These are phyloP conservation scores for Volucella inanis DNA, from an alignment of 2,888 invertebrate species.

Conservation along the genomic window DNA sequence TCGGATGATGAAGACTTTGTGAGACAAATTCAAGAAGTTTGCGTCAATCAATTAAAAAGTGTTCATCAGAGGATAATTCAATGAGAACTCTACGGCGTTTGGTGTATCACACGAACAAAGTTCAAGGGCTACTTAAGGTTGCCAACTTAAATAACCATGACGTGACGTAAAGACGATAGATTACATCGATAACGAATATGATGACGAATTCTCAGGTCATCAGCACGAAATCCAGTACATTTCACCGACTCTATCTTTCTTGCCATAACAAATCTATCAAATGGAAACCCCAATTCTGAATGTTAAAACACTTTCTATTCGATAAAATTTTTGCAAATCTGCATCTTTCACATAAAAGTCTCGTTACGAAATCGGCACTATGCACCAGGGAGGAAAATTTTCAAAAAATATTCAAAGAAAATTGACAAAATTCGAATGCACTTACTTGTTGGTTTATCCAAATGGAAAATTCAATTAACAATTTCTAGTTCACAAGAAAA, in stretches of 20 bases:
- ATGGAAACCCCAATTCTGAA: not conserved
- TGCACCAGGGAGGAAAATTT: slow-evolving; percentile 15
- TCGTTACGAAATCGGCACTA: slow-evolving; percentile 58
- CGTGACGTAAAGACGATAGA: not conserved
- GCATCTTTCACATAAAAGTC: slow-evolving; percentile 44
- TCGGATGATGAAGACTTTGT: not conserved
- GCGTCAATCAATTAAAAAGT: not conserved
- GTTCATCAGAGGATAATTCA: not conserved
- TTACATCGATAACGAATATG: not conserved
- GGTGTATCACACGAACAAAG: slow-evolving; percentile 17
- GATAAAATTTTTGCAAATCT: not conserved
- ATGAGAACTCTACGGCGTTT: not conserved
- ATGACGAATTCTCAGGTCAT: slow-evolving; percentile 13
- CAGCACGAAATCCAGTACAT: not conserved
- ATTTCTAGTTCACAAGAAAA: slow-evolving; percentile 29
- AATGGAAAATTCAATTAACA: slow-evolving; percentile 34
- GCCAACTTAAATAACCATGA: not conserved
- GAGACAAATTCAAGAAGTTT: too few relatives aligned
- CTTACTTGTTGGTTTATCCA: slow-evolving; percentile 58
- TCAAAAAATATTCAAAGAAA: slow-evolving; percentile 8
- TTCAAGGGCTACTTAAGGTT: slow-evolving; percentile 55
- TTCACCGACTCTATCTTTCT: slow-evolving; percentile 1
- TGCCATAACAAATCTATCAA: slow-evolving; percentile 3
- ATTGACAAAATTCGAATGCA: slow-evolving; percentile 9
- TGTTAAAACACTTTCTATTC: not conserved